A percentile compares a stretch with the other conserved stretches of the same genome.
phyloP scores from a whole-genome alignment of 2,113 vertebrate genomes.

The Chionis minor region DNA sequence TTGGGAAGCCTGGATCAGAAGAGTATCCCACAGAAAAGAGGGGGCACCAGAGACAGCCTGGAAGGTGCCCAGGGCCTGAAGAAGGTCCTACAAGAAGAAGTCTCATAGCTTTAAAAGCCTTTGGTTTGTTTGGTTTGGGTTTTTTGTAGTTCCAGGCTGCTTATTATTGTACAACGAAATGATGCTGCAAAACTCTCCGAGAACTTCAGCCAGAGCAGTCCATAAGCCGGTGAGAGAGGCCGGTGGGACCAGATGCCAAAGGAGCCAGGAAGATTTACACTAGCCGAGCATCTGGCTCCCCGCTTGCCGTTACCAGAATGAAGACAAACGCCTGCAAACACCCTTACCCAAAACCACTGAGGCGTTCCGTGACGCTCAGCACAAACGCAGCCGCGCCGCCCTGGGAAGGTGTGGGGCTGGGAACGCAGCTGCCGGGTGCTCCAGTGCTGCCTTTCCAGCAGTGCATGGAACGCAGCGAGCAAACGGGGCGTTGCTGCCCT shows the following conservation, averaged over 20 bases:
- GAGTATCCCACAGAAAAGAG: background rate
- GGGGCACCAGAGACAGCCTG: background rate
- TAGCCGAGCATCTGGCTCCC: background rate
- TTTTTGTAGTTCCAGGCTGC: background rate
- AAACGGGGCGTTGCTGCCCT: background rate
- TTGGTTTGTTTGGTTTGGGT: background rate
- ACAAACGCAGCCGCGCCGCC: background rate
- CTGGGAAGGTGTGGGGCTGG: background rate
- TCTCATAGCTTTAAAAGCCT: background rate
- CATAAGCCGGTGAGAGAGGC: background rate
- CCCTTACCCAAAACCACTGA: background rate
- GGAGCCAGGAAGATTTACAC: background rate
- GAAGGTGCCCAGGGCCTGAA: background rate
- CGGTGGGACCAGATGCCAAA: background rate
- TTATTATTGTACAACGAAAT: background rate
- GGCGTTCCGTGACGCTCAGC: background rate
- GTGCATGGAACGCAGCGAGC: background rate
- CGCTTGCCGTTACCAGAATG: background rate
- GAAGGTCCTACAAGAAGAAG: background rate
- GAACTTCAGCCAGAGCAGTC: background rate
- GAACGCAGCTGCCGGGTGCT: background rate
- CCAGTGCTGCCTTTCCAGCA: background rate
- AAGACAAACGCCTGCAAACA: slow-evolving; percentile 28
- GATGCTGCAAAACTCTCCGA: background rate
- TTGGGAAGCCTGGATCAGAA: background rate